Conservation (phyloP, 2,888 invertebrate species). For the Cotesia congregata region DNA sequence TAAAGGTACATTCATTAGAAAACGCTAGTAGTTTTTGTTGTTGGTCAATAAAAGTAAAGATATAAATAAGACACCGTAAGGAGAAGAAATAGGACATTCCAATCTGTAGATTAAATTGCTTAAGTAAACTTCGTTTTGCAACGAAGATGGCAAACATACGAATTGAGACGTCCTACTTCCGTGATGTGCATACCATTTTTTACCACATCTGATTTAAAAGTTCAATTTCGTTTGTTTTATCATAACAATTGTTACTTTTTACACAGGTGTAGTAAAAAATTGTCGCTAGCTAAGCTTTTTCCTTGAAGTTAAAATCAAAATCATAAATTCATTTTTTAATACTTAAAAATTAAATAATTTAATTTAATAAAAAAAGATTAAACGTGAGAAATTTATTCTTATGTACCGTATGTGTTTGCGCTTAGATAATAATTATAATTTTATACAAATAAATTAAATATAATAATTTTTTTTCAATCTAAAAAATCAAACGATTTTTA, state of each 20-base stretch:
- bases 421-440: background rate
- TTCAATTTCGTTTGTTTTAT: too few relatives aligned
- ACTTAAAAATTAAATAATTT: too few relatives aligned
- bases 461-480: background rate
- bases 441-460: background rate
- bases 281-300: background rate
- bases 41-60: background rate
- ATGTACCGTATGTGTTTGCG: conserved; percentile 12
- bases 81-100: too few relatives aligned
- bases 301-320: background rate
- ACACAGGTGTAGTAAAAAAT: too few relatives aligned
- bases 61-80: background rate
- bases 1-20: conserved; percentile 49
- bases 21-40: conserved; percentile 3
- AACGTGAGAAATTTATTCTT: background rate
- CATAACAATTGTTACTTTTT: too few relatives aligned
- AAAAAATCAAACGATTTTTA: background rate
- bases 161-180: too few relatives aligned
- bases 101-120: too few relatives aligned
- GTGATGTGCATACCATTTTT: too few relatives aligned
- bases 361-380: too few relatives aligned
- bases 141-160: too few relatives aligned
- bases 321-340: background rate
- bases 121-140: too few relatives aligned
- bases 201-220: too few relatives aligned